Conservation (phyloP, 2,888 invertebrate genomes). For the Cybosia mesomella region DNA sequence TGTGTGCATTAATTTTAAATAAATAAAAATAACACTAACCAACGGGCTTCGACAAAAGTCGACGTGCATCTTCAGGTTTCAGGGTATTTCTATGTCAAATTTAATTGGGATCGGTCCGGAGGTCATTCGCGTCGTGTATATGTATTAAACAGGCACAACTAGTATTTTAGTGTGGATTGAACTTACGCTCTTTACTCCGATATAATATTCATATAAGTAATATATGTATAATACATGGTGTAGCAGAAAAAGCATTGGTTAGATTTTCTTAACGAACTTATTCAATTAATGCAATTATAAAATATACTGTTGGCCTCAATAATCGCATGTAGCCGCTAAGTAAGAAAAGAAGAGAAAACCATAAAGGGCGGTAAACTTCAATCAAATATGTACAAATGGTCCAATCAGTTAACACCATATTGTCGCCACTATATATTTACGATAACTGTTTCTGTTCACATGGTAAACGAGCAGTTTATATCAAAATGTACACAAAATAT, state of each 20-base stretch:
- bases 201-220: no score
- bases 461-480: slow-evolving; percentile 58
- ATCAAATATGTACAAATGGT: slow-evolving; percentile 51
- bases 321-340: not conserved
- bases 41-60: no score
- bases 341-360: slow-evolving; percentile 16
- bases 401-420: slow-evolving; percentile 73
- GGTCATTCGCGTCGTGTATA: not conserved
- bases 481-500: slow-evolving; percentile 71
- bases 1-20: no score
- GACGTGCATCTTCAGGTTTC: not conserved
- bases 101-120: not conserved
- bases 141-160: not conserved
- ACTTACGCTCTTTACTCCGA: not conserved
- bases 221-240: not conserved
- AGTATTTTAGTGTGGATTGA: not conserved
- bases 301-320: not conserved
- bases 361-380: slow-evolving; percentile 35
- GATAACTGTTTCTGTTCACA: slow-evolving; percentile 55
- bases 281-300: not conserved
- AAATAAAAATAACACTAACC: no score
- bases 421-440: slow-evolving; percentile 62
- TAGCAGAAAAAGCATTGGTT: not conserved
- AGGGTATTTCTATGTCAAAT: not conserved
- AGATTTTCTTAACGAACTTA: not conserved